A percentile compares a stretch with the other conserved stretches of the same genome.
Conservation (phyloP, 1,140 invertebrate genomes). For the Meloidogyne exigua region DNA sequence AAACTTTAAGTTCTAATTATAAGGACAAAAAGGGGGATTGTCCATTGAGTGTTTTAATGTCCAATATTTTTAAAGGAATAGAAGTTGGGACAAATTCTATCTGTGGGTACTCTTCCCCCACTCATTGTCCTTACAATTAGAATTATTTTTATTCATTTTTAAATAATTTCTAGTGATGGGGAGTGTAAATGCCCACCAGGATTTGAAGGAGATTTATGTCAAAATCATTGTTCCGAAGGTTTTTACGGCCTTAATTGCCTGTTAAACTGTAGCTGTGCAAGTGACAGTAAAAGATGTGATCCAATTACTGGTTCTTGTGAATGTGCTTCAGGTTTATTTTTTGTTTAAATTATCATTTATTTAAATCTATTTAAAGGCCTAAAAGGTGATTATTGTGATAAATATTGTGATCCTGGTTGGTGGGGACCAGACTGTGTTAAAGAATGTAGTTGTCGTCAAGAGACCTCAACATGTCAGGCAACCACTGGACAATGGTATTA, state of each 20-base stretch:
- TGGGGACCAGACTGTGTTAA: slow-evolving; percentile 65
- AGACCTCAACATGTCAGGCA: slow-evolving; percentile 57
- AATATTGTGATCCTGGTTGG: slow-evolving; percentile 58
- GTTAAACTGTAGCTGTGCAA: slow-evolving; percentile 53
- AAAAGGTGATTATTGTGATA: slow-evolving; percentile 72
- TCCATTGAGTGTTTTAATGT: no score
- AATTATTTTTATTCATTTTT: no score
- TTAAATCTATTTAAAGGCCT: slow-evolving; percentile 32
- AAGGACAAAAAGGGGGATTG: no score
- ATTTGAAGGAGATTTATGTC: slow-evolving; percentile 54
- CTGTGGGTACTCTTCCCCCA: no score
- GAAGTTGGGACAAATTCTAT: no score
- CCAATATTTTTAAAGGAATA: no score
- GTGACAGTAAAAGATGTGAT: slow-evolving; percentile 70
- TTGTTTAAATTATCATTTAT: neutral
- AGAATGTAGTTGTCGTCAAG: slow-evolving; percentile 61
- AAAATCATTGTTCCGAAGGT: slow-evolving; percentile 63
- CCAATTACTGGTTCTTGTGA: slow-evolving; percentile 82
- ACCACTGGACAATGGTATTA: slow-evolving; percentile 64
- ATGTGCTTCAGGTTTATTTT: slow-evolving; percentile 82
- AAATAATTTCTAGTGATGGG: slow-evolving; percentile 69
- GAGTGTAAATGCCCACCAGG: slow-evolving; percentile 70
- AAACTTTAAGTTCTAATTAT: no score
- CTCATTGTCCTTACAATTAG: no score
- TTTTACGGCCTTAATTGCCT: slow-evolving; percentile 64